Base-by-base conservation (phyloP, 2,888 invertebrate species). In the Biston betularia region DNA sequence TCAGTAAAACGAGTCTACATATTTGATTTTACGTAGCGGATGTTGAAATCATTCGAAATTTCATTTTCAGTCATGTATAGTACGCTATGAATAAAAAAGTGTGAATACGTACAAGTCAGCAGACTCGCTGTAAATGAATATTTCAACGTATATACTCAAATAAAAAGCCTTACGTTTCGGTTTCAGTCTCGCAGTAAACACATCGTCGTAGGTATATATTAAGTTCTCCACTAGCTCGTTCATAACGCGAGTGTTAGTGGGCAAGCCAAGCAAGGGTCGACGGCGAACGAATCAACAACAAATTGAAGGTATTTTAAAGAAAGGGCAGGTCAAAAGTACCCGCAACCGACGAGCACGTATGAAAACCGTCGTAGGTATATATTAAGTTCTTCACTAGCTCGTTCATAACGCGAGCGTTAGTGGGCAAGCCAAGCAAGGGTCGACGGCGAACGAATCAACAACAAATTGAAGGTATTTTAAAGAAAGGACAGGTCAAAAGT, bases 41-140 rank as follows among this genome's bases (percentile, higher is more conserved):
- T 59, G 67, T 55, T 67, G 54, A 63, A 67, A 54, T 63, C 58
- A 58, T 67, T 62, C 58, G n/a, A 63, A 67, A 59, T 67, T 59
- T 63, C 24, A 59, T 59, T 63, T 67, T 59, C 63, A 56, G 65
- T 44, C 48, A 60, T 65, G 33, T 34, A 49, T 53, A 53, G 53
- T 24, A 58, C 54, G 44, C 58, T 62, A 54, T 57, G 62, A 66
- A 62, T 65, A 53, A 53, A 66, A 56, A 66, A 62, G 46, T 46
- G 34, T 62, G 34, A 12, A 48, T 49, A 44, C 45, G 42, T 42
- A 53, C 33, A 50, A 34, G 38, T 24, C 50, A 14, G 45, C 40
- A 50, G 38, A 50, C 34, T 38, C 33, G 42, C 33, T 48, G 35
- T 53, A n/a, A 44, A 66, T 67, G 45, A 67, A 67, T 67, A 55